These are phyloP conservation scores for Trematomus loennbergii DNA, from an alignment of 2,113 vertebrate genomes.

Conservation along the genomic window DNA sequence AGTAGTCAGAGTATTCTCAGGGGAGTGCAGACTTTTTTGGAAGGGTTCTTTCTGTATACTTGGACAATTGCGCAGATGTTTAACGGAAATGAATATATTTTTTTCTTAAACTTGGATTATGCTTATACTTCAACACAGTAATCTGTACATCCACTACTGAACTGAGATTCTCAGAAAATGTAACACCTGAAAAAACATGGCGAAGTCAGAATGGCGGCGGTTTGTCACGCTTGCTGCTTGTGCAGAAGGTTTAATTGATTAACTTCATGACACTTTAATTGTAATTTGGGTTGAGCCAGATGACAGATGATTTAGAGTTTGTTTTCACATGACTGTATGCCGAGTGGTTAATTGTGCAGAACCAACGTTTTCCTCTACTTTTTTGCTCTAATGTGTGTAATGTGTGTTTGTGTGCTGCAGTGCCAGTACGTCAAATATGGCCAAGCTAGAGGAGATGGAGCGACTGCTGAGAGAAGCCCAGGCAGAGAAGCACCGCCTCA, in stretches of 20 bases:
- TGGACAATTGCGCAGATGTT: too few relatives aligned
- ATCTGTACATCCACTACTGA: background rate
- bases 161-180: background rate
- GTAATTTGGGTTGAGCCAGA: background rate
- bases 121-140: background rate
- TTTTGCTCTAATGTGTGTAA: conserved; percentile 1
- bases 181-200: background rate
- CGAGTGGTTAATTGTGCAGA: background rate
- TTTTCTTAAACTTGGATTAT: background rate
- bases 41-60: background rate
- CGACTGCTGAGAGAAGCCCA: conserved; percentile 93
- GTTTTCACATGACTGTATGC: background rate
- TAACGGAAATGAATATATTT: background rate
- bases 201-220: background rate
- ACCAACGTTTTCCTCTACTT: background rate
- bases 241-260: background rate
- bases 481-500: conserved; percentile 89
- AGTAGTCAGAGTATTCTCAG: conserved; percentile 33
- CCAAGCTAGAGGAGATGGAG: conserved; percentile 97
- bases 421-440: conserved; percentile 94
- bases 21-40: background rate
- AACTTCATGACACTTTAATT: background rate
- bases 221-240: background rate
- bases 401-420: conserved; percentile 74
- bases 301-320: background rate